A percentile compares a stretch with the other conserved stretches of the same genome.
Conservation (phyloP, 2,797 vertebrate genomes). For the Schizopygopsis pylzovi region DNA sequence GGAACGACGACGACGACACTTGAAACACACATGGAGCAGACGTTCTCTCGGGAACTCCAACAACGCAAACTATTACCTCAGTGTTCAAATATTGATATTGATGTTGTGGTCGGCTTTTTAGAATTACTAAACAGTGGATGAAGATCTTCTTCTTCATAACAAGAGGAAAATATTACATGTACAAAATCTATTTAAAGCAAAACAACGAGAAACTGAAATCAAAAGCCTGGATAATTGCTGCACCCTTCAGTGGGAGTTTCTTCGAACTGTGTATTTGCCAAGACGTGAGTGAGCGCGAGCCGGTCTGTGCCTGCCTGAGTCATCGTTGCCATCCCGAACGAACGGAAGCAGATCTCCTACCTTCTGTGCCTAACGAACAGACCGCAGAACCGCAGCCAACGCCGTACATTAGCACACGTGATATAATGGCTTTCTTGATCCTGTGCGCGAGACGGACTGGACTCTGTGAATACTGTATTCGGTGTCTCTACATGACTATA, state of each 20-base stretch:
- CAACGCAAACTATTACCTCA: constrained; percentile 88
- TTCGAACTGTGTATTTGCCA: constrained; percentile 82
- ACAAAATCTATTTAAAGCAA: constrained; percentile 74
- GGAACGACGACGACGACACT: constrained; percentile 59
- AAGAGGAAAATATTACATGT: constrained; percentile 71
- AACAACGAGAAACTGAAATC: constrained; percentile 58
- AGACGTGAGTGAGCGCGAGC: constrained; percentile 63
- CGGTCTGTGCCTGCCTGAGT: constrained; percentile 10
- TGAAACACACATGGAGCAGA: constrained; percentile 49
- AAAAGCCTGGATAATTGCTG: constrained; percentile 86
- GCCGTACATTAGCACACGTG: constrained; percentile 31
- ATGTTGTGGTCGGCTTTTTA: constrained; percentile 83
- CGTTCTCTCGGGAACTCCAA: constrained; percentile 69
- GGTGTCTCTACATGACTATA: constrained; percentile 51
- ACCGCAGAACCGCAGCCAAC: constrained; percentile 32
- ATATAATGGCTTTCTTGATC: constrained; percentile 46
- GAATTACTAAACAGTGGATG: constrained; percentile 78
- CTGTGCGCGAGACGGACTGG: constrained; percentile 33
- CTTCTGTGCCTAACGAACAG: constrained; percentile 61
- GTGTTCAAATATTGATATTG: constrained; percentile 83
- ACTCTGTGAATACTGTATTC: constrained; percentile 59
- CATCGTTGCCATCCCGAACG: constrained; percentile 10
- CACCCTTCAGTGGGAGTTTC: constrained; percentile 82
- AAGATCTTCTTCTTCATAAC: constrained; percentile 73
- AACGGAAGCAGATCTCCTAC: constrained; percentile 54